Base-by-base conservation (phyloP, 1,140 invertebrate genomes). In the Aethina tumida region DNA sequence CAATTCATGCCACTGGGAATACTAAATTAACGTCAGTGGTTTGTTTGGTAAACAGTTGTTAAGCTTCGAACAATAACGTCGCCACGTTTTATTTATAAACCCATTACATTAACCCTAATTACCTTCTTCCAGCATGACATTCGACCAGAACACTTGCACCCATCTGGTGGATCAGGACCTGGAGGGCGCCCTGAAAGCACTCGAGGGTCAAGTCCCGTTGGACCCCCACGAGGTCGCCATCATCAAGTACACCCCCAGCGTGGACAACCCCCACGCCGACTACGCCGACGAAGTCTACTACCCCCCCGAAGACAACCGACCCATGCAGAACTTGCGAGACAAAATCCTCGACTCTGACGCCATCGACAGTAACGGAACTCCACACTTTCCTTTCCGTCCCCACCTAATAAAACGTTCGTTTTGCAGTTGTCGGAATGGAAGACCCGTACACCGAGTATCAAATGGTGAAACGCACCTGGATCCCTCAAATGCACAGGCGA, bases 201-300 rank as follows among this genome's bases (percentile, higher is more conserved):
- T 70, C 13, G 66, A 70, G 44, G 59, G 61, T 21, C 63, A 66
- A 41, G 65, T 67, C 22, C 52, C 60, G 31, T 55, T 74, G 21
- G 77, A 79, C 47, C 73, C 79, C 4, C 69, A 73, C 25, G 68
- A 76, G 30, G 60, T 86, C 43, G 85, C 85, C 12, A 79, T 80
- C 46, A 77, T 92, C 1, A 78, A 77, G 40, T 89, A 85, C 47
- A 79, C 73, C 1, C 82, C 84, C 3, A 84, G 81, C 35, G 69
- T 71, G 21, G 64, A 68, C 2, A 60, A 80, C 45, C 69, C 71
- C 1, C 70, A 77, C 43, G 70, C 73, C 3, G 71, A 80, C 44
- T 84, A 77, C 52, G 79, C 80, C 2, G 81, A 85, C 49, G 76
- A 84, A 62, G 64, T 84, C n/a, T 88, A 83, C 56, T 79, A 73